Conservation (phyloP, 2,888 invertebrate species). For the Mesorhabditis belari region DNA sequence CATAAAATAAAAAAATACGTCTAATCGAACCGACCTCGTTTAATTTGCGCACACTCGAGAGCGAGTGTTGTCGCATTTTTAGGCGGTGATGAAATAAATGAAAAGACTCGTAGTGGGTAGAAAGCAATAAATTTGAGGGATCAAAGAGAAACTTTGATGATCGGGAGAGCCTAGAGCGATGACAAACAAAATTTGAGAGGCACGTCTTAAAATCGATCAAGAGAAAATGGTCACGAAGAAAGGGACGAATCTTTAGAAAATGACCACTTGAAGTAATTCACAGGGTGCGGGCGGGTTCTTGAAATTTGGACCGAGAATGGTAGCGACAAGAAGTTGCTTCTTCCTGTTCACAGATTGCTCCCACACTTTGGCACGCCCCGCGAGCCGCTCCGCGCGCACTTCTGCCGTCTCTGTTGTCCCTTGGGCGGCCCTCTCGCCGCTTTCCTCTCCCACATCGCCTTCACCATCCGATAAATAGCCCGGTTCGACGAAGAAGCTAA, state of each 20-base stretch:
- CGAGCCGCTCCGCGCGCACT: constrained; percentile 35
- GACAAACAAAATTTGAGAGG: too few relatives aligned
- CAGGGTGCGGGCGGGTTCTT: not conserved
- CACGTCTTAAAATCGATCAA: not conserved
- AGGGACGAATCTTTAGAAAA: not conserved
- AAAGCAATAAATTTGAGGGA: too few relatives aligned
- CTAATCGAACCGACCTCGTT: constrained; percentile 35
- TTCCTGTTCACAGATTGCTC: constrained; percentile 20
- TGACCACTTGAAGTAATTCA: not conserved
- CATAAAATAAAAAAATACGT: constrained; percentile 2
- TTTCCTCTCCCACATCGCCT: constrained; percentile 24
- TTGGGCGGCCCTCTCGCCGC: constrained; percentile 2
- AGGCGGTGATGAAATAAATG: constrained; percentile 15
- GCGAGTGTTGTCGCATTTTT: constrained; percentile 47
- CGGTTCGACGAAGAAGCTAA: constrained; percentile 46
- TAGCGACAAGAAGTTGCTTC: constrained; percentile 12
- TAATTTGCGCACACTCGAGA: constrained; percentile 47
- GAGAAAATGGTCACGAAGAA: not conserved
- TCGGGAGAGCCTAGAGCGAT: too few relatives aligned
- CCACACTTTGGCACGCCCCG: constrained; percentile 34
- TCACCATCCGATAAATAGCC: constrained; percentile 50
- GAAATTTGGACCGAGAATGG: not conserved
- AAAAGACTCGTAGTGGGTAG: too few relatives aligned
- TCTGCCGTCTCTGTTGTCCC: constrained; percentile 19
- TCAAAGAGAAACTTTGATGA: too few relatives aligned